phyloP scores from a whole-genome alignment of 2,888 invertebrate genomes.

The Chalcis sispes region DNA sequence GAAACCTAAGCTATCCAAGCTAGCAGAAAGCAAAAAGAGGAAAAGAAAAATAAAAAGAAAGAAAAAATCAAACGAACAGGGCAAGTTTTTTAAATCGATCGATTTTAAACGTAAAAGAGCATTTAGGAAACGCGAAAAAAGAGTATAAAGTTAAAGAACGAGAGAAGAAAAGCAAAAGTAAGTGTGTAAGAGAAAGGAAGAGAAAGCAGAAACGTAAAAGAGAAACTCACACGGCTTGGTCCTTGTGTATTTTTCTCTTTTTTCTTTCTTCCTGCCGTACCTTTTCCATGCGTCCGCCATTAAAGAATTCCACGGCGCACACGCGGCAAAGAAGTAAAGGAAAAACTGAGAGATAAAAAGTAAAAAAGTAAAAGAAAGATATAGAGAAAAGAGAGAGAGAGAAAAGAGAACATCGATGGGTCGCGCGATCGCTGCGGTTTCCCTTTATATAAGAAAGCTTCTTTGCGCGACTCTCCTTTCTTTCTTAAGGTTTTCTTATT shows the following conservation, averaged over 20 bases:
- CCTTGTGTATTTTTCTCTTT: neutral
- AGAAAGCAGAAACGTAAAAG: conserved; percentile 6
- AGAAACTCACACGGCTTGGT: neutral
- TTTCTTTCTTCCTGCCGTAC: conserved; percentile 7
- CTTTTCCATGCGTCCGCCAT: neutral
- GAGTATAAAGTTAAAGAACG: conserved; percentile 8
- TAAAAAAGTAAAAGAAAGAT: neutral
- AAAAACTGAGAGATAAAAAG: conserved; percentile 11
- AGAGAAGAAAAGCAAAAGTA: no score
- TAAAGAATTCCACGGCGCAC: conserved; percentile 40
- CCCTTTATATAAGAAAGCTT: conserved; percentile 51
- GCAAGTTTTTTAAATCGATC: conserved; percentile 29
- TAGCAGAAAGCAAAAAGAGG: neutral
- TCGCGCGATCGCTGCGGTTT: conserved; percentile 45
- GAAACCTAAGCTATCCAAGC: neutral
- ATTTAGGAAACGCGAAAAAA: conserved; percentile 26
- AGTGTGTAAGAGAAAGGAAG: no score
- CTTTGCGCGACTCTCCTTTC: conserved; percentile 20
- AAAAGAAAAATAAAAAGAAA: neutral
- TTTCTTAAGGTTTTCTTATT: neutral
- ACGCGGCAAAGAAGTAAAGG: conserved; percentile 23
- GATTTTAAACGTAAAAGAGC: conserved; percentile 30
- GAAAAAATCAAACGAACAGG: no score
- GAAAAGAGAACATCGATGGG: conserved; percentile 34
- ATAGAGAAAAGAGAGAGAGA: neutral